phyloP scores from a whole-genome alignment of 2,113 vertebrate species.

The Uria aalge region DNA sequence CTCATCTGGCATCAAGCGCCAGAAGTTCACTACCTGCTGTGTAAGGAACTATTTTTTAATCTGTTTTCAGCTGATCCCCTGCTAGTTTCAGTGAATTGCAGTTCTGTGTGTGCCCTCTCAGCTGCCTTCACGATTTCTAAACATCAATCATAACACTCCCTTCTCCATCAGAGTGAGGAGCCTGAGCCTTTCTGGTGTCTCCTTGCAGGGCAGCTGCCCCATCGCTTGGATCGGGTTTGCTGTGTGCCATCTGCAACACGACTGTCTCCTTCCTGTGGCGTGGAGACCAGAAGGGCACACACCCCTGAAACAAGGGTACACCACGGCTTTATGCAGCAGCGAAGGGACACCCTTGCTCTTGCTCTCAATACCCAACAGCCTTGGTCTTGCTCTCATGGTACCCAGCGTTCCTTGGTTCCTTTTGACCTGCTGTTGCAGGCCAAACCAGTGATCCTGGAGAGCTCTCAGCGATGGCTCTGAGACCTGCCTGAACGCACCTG shows the following conservation, averaged over 20 bases:
- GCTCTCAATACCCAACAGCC: not conserved
- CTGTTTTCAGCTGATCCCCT: not conserved
- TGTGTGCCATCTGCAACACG: not conserved
- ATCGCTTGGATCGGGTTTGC: not conserved
- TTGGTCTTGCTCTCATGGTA: not conserved
- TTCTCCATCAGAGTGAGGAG: not conserved
- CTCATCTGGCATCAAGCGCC: not conserved
- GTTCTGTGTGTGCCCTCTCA: not conserved
- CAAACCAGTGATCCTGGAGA: not conserved
- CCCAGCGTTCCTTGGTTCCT: not conserved
- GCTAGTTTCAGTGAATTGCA: not conserved
- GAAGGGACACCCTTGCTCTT: not conserved
- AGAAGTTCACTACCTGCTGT: not conserved
- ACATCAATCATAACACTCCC: not conserved
- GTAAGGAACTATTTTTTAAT: not conserved
- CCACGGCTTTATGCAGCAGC: not conserved
- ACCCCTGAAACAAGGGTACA: not conserved
- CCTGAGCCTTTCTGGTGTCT: not conserved
- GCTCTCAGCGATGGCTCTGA: rapidly evolving
- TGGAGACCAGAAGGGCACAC: not conserved
- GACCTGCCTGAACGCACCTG: not conserved
- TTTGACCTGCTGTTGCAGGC: not conserved
- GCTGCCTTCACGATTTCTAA: not conserved
- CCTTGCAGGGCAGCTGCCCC: not conserved
- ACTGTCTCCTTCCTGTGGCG: rapidly evolving